Evolutionary conservation across 2,113 vertebrate genomes (phyloP).

Genomic region (Bubo blakistoni): DNA sequence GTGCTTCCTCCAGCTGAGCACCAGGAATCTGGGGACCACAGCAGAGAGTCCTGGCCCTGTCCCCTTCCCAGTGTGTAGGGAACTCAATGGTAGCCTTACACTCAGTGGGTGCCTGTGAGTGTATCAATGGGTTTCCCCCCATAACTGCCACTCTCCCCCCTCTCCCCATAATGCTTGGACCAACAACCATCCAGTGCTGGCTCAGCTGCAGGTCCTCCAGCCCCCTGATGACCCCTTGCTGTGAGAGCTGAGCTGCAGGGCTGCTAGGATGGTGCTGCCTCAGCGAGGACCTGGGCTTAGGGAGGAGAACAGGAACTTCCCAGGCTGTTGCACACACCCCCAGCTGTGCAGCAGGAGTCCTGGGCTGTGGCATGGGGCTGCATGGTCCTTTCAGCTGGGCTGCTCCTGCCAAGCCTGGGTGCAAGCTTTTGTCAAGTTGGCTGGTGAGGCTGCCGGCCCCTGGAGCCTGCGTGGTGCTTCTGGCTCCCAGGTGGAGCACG

Average conservation of each 20-base stretch:
- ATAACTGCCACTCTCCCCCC: neutral
- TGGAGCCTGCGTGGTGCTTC: neutral
- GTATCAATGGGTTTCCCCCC: neutral
- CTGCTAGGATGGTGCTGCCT: neutral
- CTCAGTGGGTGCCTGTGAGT: neutral
- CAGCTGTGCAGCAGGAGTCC: neutral
- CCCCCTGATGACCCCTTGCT: too few relatives aligned
- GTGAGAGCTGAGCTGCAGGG: neutral
- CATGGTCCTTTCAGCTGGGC: neutral
- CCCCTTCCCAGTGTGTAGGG: neutral
- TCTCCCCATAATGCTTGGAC: neutral
- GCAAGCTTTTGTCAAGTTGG: neutral
- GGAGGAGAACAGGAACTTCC: neutral
- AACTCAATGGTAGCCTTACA: neutral
- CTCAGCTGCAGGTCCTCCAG: neutral
- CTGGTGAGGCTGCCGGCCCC: neutral
- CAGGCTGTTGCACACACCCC: rapidly evolving
- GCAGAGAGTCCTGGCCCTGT: neutral
- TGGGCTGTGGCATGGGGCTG: rapidly evolving
- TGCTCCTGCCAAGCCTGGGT: neutral
- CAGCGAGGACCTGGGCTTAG: neutral
- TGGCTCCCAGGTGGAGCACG: neutral
- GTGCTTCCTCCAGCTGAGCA: neutral
- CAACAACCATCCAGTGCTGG: neutral
- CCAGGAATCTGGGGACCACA: neutral